Evolutionary conservation across 1,140 invertebrate species (phyloP), one percentile per base, ranked within the genome.

Genomic region (Caenorhabditis latens): DNA sequence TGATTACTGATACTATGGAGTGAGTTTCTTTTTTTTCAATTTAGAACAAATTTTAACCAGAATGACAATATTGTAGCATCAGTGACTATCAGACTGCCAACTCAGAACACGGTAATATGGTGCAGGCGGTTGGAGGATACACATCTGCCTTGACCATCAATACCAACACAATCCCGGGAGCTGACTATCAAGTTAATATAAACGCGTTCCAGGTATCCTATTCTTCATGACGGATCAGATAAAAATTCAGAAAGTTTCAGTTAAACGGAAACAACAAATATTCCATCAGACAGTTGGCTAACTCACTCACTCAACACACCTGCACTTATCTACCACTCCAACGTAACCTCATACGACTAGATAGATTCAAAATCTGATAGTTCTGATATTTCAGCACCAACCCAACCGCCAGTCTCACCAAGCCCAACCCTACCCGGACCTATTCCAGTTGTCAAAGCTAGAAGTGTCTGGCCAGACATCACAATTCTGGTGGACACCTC

Each of bases 381-480:
- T 32, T 32, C 11, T n/a, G 4, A 83, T 4, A 24, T 83, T 55
- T 40, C 16, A 85, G 84, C 84, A 46, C 24, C 50, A 43, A 48
- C 84, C 19, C 53, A 32, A 40, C 53, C 43, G 6, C 46, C 84
- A 32, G 50, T 16, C 6, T 16, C 84, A 19, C 84, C 84, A 55
- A 85, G 24, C 13, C 84, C 84, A n/a, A 85, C 84, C 5, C 46
- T 79, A 24, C 84, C 84, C 3, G 84, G 63, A 53, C 84, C 84
- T 4, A 85, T 85, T 57, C 84, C 84, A 16, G n/a, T 21, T 7
- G 84, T 85, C 9, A 85, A 85, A 40, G 63, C 84, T 40, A 71
- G 84, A 42, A 63, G 57, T 32, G 84, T 85, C n/a, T 85, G 84
- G 84, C 84, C 84, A 9, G 84, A 85, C 57, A 24, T 85, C 16